Percentiles rank a stretch among this genome's conserved stretches.
phyloP scores from a whole-genome alignment of 1,140 invertebrate species.

The Eubasilissa regina region DNA sequence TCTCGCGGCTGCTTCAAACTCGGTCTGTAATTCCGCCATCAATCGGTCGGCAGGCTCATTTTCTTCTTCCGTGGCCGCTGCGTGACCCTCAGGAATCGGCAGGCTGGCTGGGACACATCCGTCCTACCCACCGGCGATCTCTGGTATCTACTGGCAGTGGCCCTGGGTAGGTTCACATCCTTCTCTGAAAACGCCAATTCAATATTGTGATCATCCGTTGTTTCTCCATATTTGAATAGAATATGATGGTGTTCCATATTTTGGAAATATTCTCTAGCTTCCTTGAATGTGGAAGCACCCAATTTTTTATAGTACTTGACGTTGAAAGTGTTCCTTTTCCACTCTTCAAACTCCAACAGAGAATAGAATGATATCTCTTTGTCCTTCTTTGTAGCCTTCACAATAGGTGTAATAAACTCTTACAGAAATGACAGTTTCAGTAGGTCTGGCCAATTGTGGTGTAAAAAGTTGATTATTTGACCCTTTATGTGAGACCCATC shows the following conservation, averaged over 20 bases:
- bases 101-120: too few relatives aligned
- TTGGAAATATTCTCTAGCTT: slow-evolving; percentile 98
- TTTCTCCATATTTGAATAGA: slow-evolving; percentile 88
- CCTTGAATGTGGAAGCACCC: slow-evolving; percentile 98
- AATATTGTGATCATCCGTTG: slow-evolving; percentile 93
- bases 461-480: slow-evolving; percentile 98
- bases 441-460: slow-evolving; percentile 98
- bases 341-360: slow-evolving; percentile 98
- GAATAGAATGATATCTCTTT: slow-evolving; percentile 94
- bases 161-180: too few relatives aligned
- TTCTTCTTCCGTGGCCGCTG: too few relatives aligned
- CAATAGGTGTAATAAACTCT: slow-evolving; percentile 99
- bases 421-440: slow-evolving; percentile 93
- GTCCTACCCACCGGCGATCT: too few relatives aligned
- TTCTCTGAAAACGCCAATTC: slow-evolving; percentile 98
- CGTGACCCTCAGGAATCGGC: too few relatives aligned
- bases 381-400: slow-evolving; percentile 94
- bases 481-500: slow-evolving; percentile 99
- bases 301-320: slow-evolving; percentile 99
- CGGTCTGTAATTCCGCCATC: too few relatives aligned
- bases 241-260: slow-evolving; percentile 97
- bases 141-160: too few relatives aligned
- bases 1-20: too few relatives aligned
- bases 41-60: too few relatives aligned
- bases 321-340: slow-evolving; percentile 92